phyloP scores from a whole-genome alignment of 2,888 invertebrate genomes.

The Morpho deidamia region DNA sequence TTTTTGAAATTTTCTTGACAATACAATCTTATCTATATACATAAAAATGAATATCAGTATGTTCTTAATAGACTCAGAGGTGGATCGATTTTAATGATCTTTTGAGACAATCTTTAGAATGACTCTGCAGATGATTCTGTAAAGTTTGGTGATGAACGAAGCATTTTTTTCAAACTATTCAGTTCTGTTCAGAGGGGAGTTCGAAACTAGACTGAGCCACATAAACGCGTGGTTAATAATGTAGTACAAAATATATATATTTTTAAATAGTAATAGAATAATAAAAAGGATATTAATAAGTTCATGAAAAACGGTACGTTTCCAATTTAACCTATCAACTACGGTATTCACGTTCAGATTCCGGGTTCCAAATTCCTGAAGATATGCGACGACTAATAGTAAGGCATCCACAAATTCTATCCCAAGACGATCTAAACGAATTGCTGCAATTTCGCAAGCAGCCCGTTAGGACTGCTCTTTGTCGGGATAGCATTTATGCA shows the following conservation, averaged over 20 bases:
- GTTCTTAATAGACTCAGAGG: not conserved
- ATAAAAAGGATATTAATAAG: not conserved
- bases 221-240: not conserved
- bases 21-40: too few relatives aligned
- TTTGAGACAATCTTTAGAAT: too few relatives aligned
- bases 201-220: too few relatives aligned
- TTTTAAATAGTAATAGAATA: not conserved
- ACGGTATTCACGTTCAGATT: not conserved
- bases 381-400: constrained; percentile 26
- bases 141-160: too few relatives aligned
- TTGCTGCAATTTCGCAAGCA: constrained; percentile 30
- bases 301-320: not conserved
- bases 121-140: too few relatives aligned
- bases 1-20: too few relatives aligned
- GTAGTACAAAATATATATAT: not conserved
- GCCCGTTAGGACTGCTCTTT: constrained; percentile 27
- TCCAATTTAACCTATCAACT: not conserved
- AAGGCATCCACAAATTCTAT: constrained; percentile 30
- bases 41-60: not conserved
- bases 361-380: constrained; percentile 8
- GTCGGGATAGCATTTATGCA: constrained; percentile 29
- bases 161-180: too few relatives aligned
- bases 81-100: not conserved
- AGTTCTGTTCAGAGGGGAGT: too few relatives aligned
- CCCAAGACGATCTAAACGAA: constrained; percentile 29